phyloP scores from a whole-genome alignment of 1,140 invertebrate genomes.

The Solenopsis invicta region DNA sequence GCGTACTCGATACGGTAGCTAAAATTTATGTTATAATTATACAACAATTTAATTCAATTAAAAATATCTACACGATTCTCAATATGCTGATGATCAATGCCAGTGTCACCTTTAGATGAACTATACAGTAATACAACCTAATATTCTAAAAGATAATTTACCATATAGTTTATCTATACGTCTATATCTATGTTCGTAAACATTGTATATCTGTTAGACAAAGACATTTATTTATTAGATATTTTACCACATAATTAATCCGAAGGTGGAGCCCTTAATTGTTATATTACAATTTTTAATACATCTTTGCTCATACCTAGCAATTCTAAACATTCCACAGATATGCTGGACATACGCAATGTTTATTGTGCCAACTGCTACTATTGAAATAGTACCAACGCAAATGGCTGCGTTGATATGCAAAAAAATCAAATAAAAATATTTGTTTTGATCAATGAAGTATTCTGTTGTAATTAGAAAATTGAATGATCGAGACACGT shows the following conservation, averaged over 20 bases:
- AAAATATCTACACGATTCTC: no score
- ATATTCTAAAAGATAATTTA: no score
- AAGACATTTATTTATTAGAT: no score
- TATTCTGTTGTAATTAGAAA: background rate
- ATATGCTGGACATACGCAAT: background rate
- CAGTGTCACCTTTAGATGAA: no score
- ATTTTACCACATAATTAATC: no score
- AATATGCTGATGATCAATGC: no score
- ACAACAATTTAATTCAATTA: background rate
- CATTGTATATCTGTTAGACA: no score
- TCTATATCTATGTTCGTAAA: no score
- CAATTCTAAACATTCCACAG: slow-evolving; percentile 32
- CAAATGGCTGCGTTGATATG: background rate
- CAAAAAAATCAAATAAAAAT: background rate
- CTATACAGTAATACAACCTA: no score
- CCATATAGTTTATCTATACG: no score
- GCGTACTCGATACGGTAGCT: slow-evolving; percentile 7
- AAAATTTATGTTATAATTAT: background rate
- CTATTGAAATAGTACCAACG: background rate
- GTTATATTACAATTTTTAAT: background rate
- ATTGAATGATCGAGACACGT: background rate
- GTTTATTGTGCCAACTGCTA: background rate
- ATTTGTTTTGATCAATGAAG: background rate
- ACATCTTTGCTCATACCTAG: background rate
- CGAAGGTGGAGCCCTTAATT: background rate